Conservation (phyloP, 1,140 invertebrate species). For the Mylabris phalerata region DNA sequence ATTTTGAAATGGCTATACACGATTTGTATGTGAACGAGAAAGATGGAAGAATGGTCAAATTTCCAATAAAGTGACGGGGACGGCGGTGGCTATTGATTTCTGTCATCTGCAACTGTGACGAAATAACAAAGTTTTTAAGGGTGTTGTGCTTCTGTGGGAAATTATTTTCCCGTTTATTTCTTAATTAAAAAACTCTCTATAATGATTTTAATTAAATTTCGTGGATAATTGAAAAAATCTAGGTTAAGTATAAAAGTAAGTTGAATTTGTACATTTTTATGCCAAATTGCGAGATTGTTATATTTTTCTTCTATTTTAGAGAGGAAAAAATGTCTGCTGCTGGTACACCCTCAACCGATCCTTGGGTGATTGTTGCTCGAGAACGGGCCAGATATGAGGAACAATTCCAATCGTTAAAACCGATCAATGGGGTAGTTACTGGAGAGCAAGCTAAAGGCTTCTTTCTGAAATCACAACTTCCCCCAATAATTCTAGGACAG, state of each 20-base stretch:
- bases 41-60: too few species aligned
- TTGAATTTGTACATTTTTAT: too few species aligned
- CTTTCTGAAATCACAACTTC: conserved; percentile 86
- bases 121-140: conserved; percentile 2
- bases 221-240: too few species aligned
- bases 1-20: too few species aligned
- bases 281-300: not conserved
- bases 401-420: conserved; percentile 84
- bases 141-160: not conserved
- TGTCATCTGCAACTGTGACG: conserved; percentile 11
- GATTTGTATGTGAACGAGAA: too few species aligned
- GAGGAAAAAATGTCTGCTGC: conserved; percentile 34
- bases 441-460: conserved; percentile 93
- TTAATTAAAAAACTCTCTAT: too few species aligned
- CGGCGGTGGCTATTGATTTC: conserved; percentile 3
- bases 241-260: too few species aligned
- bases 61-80: too few species aligned
- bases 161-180: too few species aligned
- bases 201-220: too few species aligned
- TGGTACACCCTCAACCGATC: conserved; percentile 57
- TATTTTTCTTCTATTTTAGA: not conserved
- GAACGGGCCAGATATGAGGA: conserved; percentile 85
- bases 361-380: conserved; percentile 79
- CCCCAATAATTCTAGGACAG: conserved; percentile 78
- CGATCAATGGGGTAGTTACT: conserved; percentile 79